These are phyloP conservation scores for Solenodon paradoxus DNA, from an alignment of 2,113 vertebrate genomes.

Conservation along the genomic window DNA sequence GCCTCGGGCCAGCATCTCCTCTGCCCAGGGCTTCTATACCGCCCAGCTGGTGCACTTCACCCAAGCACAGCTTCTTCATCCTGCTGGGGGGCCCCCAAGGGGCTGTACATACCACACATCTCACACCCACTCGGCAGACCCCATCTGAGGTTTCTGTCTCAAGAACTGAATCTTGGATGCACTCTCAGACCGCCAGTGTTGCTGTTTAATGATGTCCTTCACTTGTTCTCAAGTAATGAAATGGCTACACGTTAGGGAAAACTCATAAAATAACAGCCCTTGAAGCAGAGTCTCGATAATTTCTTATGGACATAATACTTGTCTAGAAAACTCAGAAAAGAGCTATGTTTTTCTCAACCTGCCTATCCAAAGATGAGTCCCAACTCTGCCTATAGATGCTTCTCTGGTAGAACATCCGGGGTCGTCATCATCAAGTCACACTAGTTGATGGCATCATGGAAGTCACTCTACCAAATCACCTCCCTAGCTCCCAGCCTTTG, in stretches of 20 bases:
- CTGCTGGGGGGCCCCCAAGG: background rate
- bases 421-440: accelerated
- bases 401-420: background rate
- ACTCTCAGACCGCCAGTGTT: background rate
- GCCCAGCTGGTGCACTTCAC: background rate
- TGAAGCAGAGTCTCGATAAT: background rate
- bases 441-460: background rate
- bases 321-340: background rate
- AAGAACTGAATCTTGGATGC: background rate
- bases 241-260: background rate
- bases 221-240: background rate
- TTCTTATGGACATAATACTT: background rate
- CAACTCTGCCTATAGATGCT: too few species aligned
- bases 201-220: background rate
- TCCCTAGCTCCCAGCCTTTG: background rate
- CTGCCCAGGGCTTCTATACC: background rate
- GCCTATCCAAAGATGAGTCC: background rate
- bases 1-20: background rate
- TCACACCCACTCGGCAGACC: background rate
- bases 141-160: background rate
- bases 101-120: background rate
- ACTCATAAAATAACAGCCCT: background rate
- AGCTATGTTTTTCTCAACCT: background rate
- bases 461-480: background rate
- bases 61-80: background rate